A percentile compares a stretch with the other conserved stretches of the same genome.
Evolutionary conservation across 1,140 invertebrate genomes (phyloP).

Genomic region (Scaptodrosophila lebanonensis): DNA sequence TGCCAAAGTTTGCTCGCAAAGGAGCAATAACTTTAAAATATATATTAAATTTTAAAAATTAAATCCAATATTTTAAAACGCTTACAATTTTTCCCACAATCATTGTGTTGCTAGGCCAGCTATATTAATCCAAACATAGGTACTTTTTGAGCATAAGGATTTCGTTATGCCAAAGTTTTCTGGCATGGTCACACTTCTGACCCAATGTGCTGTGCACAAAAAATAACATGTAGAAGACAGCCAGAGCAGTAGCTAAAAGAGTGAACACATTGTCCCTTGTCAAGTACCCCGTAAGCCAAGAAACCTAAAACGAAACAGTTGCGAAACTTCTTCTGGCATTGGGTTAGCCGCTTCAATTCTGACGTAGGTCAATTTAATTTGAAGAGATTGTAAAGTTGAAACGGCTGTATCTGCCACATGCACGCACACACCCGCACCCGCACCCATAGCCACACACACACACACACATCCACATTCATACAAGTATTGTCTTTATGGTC

Average conservation of each 20-base stretch:
- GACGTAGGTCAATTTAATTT: slow-evolving; percentile 66
- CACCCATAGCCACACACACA: not conserved
- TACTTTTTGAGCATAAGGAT: no score
- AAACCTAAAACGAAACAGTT: slow-evolving; percentile 1
- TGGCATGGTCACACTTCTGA: no score
- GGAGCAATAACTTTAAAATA: no score
- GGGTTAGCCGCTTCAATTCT: slow-evolving; percentile 27
- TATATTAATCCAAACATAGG: no score
- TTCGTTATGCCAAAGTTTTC: no score
- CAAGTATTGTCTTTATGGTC: not conserved
- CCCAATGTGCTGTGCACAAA: not conserved
- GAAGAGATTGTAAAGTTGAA: slow-evolving; percentile 58
- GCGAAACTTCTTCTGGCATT: not conserved
- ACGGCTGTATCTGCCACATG: slow-evolving; percentile 43
- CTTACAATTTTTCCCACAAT: no score
- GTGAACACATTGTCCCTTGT: no score
- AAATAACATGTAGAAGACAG: slow-evolving; percentile 34
- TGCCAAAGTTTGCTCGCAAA: no score
- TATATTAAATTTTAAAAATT: no score
- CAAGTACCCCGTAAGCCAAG: no score
- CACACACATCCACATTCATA: not conserved
- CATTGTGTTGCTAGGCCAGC: no score
- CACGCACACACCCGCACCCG: slow-evolving; percentile 7
- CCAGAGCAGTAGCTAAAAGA: not conserved
- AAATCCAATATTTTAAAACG: no score